A percentile compares a stretch with the other conserved stretches of the same genome.
phyloP scores from a whole-genome alignment of 2,888 invertebrate species.

The Clistopyga incitator region DNA sequence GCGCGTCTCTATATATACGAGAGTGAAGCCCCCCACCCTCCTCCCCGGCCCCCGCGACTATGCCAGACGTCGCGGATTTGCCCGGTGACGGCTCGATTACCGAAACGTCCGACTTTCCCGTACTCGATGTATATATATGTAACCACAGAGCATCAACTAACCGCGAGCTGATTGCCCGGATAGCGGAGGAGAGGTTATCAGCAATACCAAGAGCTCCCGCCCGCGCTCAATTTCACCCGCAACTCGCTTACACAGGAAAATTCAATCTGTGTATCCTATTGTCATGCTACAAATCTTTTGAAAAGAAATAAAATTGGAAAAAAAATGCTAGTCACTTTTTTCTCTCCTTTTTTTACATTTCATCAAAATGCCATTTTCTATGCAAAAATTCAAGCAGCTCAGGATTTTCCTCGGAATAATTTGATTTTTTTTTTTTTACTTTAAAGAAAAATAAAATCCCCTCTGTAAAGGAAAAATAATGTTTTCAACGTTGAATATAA shows the following conservation, averaged over 20 bases:
- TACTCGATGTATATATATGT: conserved; percentile 8
- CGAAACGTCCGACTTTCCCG: conserved; percentile 42
- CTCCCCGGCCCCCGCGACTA: no score
- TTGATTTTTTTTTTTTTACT: no score
- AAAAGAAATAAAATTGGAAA: no score
- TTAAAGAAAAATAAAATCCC: no score
- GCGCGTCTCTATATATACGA: background rate
- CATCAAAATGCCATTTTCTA: no score
- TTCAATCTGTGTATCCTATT: background rate
- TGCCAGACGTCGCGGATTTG: conserved; percentile 53
- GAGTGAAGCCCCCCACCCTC: background rate
- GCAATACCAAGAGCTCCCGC: background rate
- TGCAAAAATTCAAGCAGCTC: no score
- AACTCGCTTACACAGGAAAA: background rate
- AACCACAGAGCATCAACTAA: conserved; percentile 21
- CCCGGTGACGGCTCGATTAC: conserved; percentile 63
- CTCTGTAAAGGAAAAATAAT: conserved; percentile 21
- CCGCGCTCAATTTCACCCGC: conserved; percentile 1
- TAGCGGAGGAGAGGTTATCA: conserved; percentile 1
- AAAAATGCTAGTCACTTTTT: no score
- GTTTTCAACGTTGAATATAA: conserved; percentile 18
- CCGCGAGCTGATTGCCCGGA: conserved; percentile 24
- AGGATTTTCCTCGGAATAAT: no score
- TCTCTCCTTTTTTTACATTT: no score
- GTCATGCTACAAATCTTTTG: no score